phyloP scores from a whole-genome alignment of 2,113 vertebrate species.

The Cnemophilus loriae region DNA sequence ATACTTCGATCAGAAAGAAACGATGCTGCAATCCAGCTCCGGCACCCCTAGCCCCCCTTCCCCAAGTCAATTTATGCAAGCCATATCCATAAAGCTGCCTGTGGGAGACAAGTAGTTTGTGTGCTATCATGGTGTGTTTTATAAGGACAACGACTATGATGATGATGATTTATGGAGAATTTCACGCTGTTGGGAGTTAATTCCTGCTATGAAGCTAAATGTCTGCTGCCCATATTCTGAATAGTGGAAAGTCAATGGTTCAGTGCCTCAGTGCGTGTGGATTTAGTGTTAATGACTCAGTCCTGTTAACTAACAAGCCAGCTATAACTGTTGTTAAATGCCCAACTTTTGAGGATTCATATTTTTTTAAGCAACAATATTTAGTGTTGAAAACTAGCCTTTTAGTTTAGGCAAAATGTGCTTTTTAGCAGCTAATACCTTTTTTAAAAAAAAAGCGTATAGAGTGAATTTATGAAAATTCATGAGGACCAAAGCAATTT shows the following conservation, averaged over 20 bases:
- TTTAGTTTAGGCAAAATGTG: slow-evolving; percentile 71
- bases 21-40: not conserved
- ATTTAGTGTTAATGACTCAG: slow-evolving; percentile 58
- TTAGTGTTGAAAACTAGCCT: slow-evolving; percentile 63
- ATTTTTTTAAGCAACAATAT: slow-evolving; percentile 70
- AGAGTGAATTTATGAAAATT: slow-evolving; percentile 74
- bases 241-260: slow-evolving; percentile 42
- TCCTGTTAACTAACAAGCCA: slow-evolving; percentile 67
- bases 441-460: slow-evolving; percentile 67
- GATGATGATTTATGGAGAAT: slow-evolving; percentile 18
- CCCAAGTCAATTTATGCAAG: not conserved
- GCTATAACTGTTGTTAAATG: slow-evolving; percentile 58
- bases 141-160: not conserved
- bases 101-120: slow-evolving; percentile 39
- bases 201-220: slow-evolving; percentile 31
- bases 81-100: slow-evolving; percentile 15
- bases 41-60: not conserved
- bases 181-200: slow-evolving; percentile 20
- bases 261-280: slow-evolving; percentile 41
- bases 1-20: slow-evolving; percentile 17
- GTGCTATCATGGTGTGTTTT: slow-evolving; percentile 9
- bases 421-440: slow-evolving; percentile 70
- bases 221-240: slow-evolving; percentile 32
- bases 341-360: slow-evolving; percentile 63
- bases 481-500: slow-evolving; percentile 82